A percentile compares a stretch with the other conserved stretches of the same genome.
Conservation (phyloP, 2,113 vertebrate species). For the Sylvietta virens region DNA sequence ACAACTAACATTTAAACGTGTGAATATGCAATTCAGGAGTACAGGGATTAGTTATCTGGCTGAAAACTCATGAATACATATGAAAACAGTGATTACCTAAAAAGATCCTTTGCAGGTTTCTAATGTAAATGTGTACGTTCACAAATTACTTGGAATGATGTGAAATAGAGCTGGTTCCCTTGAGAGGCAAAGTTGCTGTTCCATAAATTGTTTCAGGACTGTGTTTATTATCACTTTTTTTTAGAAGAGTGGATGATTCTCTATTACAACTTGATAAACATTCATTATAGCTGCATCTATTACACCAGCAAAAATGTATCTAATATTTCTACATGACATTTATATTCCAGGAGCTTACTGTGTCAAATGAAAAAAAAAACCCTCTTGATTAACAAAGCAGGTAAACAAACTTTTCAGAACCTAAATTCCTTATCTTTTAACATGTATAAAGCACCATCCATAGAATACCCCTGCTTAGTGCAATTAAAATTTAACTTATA, state of each 20-base stretch:
- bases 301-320: neutral
- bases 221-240: constrained; percentile 8
- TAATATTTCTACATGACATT: constrained; percentile 7
- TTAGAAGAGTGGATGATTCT: neutral
- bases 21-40: neutral
- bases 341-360: neutral
- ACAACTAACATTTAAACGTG: neutral
- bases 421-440: neutral
- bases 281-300: neutral
- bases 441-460: neutral
- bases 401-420: neutral
- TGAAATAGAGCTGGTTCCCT: neutral
- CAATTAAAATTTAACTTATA: neutral
- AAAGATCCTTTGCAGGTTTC: neutral
- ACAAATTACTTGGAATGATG: constrained; percentile 18
- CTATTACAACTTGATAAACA: constrained; percentile 20
- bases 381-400: neutral
- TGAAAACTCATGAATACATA: constrained; percentile 45
- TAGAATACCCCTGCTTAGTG: neutral
- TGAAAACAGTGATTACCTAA: constrained; percentile 29
- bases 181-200: neutral
- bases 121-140: neutral
- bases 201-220: neutral
- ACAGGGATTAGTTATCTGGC: neutral
- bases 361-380: neutral